Evolutionary conservation across 2,113 vertebrate genomes (phyloP), one percentile per base, ranked within the genome.

Genomic region (Mirza zaza): DNA sequence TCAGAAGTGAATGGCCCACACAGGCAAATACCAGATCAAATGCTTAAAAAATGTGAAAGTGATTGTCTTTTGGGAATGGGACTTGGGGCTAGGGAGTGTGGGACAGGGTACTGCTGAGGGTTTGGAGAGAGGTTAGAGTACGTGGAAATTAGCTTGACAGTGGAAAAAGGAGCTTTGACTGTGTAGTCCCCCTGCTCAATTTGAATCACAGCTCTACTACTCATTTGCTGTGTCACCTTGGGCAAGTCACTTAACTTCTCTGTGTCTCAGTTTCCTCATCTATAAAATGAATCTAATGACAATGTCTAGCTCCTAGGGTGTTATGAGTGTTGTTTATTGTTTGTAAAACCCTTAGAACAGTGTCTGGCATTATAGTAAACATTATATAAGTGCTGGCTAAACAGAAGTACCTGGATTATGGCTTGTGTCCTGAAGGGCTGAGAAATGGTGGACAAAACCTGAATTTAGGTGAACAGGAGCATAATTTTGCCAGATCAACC

Each of bases 31-130:
- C 25, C 45, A 87, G 52, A 50, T 42, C 21, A n/a, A 25, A 13
- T 23, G 27, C 4, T 50, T 36, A 25, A 63, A 73, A 50, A 25
- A 2, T 23, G 5, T 80, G 45, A 50, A n/a, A 42, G 83, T 4
- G 3, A 63, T 52, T 48, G 6, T 50, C 59, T 87, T 63, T 68
- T 42, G 17, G 57, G 27, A 55, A 8, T n/a, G 32, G 11, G 6
- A 12, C 3, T 52, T 18, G 68, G 63, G 50, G 20, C 5, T 1
- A 0, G 14, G 18, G 8, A 9, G 10, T 7, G 15, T 45, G 27
- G 42, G 29, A 3, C 13, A 45, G 80, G 50, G 36, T 0, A 27
- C 63, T n/a, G 17, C 67, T 18, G 17, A 36, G 14, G 18, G 39
- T 52, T 36, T 9, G 61, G 14, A 27, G 52, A 52, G 34, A 91